phyloP scores from a whole-genome alignment of 2,113 vertebrate genomes.

The Oreamnos americanus region DNA sequence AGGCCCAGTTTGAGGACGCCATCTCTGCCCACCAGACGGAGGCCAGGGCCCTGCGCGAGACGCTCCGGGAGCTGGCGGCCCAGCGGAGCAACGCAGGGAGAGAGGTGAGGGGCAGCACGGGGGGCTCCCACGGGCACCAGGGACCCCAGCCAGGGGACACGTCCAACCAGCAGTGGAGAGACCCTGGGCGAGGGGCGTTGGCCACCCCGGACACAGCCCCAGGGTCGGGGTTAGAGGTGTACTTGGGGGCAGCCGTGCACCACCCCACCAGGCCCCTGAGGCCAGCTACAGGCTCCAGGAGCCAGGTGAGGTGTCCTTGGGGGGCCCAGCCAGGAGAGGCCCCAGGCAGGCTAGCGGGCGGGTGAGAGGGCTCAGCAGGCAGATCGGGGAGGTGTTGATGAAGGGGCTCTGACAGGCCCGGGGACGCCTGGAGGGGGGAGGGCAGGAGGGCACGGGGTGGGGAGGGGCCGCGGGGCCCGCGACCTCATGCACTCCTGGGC shows the following conservation, averaged over 20 bases:
- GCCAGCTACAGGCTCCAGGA: neutral
- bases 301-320: neutral
- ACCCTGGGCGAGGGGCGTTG: rapidly evolving
- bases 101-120: constrained; percentile 29
- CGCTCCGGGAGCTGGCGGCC: constrained; percentile 75
- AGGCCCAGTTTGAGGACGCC: constrained; percentile 80
- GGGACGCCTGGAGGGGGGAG: neutral
- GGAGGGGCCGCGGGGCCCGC: neutral
- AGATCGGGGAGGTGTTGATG: neutral
- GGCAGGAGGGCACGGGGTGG: neutral
- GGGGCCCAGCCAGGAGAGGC: neutral
- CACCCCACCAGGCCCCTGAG: neutral
- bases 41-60: constrained; percentile 71
- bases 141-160: neutral
- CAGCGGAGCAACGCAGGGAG: constrained; percentile 13
- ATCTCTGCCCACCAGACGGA: constrained; percentile 74
- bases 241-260: neutral
- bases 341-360: neutral
- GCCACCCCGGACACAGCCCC: rapidly evolving
- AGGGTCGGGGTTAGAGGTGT: rapidly evolving
- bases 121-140: no score
- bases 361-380: neutral
- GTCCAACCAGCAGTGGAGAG: rapidly evolving
- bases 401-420: neutral
- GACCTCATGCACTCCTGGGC: neutral